These are phyloP conservation scores for Vannuccia rotundouncinata DNA, from an alignment of 2,888 invertebrate genomes.

Conservation along the genomic window DNA sequence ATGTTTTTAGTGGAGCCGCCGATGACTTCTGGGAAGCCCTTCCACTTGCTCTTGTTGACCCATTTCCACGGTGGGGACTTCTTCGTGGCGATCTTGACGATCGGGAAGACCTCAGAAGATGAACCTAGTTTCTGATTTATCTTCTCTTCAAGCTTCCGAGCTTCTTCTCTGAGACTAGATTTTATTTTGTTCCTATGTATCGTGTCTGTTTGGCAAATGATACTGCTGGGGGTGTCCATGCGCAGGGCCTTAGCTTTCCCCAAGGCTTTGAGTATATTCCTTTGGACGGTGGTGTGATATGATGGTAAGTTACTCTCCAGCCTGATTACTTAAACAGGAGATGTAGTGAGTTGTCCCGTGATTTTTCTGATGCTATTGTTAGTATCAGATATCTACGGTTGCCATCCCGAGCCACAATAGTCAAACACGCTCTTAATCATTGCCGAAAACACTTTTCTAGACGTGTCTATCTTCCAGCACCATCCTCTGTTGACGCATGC, in stretches of 20 bases:
- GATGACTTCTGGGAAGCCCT: not conserved
- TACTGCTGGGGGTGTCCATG: not conserved
- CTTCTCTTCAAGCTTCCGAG: not conserved
- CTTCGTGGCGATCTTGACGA: not conserved
- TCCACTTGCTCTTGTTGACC: not conserved
- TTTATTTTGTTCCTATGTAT: not conserved
- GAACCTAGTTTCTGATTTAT: not conserved
- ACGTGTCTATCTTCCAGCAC: not conserved
- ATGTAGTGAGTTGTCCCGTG: not conserved
- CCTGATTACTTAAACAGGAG: not conserved
- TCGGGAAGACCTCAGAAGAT: not conserved
- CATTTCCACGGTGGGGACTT: not conserved
- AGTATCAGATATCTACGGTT: not conserved
- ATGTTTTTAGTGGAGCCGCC: not conserved
- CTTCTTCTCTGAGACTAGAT: not conserved
- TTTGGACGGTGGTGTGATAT: not conserved
- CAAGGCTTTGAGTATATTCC: not conserved
- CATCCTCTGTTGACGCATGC: not conserved
- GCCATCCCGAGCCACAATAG: conserved; percentile 5
- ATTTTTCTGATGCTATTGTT: not conserved
- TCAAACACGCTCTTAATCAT: not conserved
- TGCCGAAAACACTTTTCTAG: not conserved
- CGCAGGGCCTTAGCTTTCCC: not conserved
- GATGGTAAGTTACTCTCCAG: not conserved
- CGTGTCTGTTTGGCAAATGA: not conserved